Evolutionary conservation across 2,113 vertebrate genomes (phyloP).

Genomic region (Ptilorrhoa leucosticta): DNA sequence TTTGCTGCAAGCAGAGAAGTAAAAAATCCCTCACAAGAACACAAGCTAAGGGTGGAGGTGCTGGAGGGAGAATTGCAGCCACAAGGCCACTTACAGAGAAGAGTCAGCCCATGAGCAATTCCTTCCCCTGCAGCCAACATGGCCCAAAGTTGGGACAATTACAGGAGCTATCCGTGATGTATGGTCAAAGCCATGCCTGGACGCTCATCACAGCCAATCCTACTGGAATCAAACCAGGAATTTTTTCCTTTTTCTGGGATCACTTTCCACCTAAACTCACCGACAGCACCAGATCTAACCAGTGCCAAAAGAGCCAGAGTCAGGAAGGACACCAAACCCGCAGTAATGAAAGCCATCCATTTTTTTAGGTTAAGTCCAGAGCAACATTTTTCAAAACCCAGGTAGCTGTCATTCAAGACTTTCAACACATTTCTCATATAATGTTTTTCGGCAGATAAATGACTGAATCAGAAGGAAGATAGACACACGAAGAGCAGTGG

Average conservation of each 20-base stretch:
- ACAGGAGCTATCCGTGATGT: background rate
- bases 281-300: background rate
- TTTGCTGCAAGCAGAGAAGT: background rate
- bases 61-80: background rate
- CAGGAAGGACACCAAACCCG: background rate
- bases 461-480: background rate
- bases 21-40: background rate
- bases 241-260: background rate
- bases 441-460: background rate
- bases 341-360: background rate
- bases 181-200: fast-evolving
- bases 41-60: background rate
- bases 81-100: background rate
- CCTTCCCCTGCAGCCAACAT: background rate
- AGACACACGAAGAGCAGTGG: background rate
- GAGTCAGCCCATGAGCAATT: background rate
- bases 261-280: background rate
- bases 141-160: background rate
- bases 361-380: background rate
- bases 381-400: background rate
- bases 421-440: background rate
- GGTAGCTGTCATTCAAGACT: background rate
- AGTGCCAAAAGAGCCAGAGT: background rate
- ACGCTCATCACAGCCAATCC: background rate
- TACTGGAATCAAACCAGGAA: background rate